Conservation (phyloP, 1,140 invertebrate genomes). For the Acromyrmex echinatior region DNA sequence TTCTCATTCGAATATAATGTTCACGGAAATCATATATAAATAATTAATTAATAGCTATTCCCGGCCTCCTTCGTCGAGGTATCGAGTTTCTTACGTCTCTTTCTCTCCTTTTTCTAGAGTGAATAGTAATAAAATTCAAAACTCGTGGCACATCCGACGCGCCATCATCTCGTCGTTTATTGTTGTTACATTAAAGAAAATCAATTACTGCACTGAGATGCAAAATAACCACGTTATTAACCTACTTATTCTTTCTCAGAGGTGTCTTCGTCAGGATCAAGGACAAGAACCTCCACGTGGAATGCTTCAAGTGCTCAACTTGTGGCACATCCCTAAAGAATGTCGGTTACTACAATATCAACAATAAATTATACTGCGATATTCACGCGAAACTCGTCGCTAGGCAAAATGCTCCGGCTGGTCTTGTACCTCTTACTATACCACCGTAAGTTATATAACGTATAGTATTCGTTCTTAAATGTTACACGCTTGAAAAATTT, state of each 20-base stretch:
- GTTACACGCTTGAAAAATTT: neutral
- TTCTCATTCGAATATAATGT: slow-evolving; percentile 36
- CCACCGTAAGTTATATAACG: slow-evolving; percentile 90
- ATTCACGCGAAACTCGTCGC: slow-evolving; percentile 97
- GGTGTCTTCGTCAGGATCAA: slow-evolving; percentile 98
- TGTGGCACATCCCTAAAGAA: slow-evolving; percentile 98
- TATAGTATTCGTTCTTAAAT: neutral
- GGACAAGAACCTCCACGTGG: slow-evolving; percentile 98
- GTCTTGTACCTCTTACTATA: slow-evolving; percentile 92
- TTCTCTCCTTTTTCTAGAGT: slow-evolving; percentile 33
- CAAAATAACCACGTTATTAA: neutral
- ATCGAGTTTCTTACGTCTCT: slow-evolving; percentile 43
- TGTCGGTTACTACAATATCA: slow-evolving; percentile 98
- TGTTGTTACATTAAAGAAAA: slow-evolving; percentile 36
- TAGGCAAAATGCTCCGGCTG: slow-evolving; percentile 92
- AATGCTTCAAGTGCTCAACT: slow-evolving; percentile 98
- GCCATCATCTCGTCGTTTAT: slow-evolving; percentile 42
- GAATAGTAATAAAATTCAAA: slow-evolving; percentile 49
- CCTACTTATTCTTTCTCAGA: slow-evolving; percentile 85
- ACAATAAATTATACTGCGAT: slow-evolving; percentile 98
- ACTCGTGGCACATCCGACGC: slow-evolving; percentile 72
- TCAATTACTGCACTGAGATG: neutral
- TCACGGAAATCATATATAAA: slow-evolving; percentile 40
- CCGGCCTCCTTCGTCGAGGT: slow-evolving; percentile 76
- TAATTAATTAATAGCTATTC: slow-evolving; percentile 26